Evolutionary conservation across 2,113 vertebrate genomes (phyloP).

Genomic region (Balaenoptera acutorostrata): DNA sequence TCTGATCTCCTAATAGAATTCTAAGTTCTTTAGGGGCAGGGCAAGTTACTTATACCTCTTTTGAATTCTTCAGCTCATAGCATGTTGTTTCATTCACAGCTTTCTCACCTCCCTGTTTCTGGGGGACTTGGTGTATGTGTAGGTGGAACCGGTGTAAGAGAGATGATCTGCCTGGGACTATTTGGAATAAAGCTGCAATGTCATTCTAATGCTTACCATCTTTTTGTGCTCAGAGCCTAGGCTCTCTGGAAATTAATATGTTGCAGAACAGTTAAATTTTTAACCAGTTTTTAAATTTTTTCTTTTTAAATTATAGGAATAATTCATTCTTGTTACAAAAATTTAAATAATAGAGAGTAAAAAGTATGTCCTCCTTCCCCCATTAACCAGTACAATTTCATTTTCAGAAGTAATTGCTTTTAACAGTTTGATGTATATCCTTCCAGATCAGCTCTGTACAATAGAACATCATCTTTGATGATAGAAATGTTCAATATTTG

Average conservation of each 20-base stretch:
- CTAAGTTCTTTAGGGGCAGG: background rate
- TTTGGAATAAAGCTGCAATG: background rate
- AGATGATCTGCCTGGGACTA: background rate
- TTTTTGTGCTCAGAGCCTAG: background rate
- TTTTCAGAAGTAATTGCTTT: background rate
- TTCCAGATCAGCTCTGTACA: background rate
- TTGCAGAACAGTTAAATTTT: background rate
- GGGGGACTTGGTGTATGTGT: no score
- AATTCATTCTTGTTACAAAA: background rate
- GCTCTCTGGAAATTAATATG: background rate
- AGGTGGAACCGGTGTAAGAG: background rate
- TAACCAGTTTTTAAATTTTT: background rate
- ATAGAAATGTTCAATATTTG: background rate
- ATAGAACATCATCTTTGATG: background rate
- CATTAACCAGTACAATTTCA: background rate
- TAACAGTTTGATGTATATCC: background rate
- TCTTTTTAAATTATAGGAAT: constrained; percentile 18
- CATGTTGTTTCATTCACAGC: background rate
- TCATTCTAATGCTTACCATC: background rate
- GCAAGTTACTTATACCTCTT: background rate
- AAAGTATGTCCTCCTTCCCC: background rate
- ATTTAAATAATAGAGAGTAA: background rate
- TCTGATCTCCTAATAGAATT: background rate
- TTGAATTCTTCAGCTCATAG: background rate
- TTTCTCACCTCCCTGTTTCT: background rate